Base-by-base conservation (phyloP, 2,113 vertebrate species). In the Antigone vipio region DNA sequence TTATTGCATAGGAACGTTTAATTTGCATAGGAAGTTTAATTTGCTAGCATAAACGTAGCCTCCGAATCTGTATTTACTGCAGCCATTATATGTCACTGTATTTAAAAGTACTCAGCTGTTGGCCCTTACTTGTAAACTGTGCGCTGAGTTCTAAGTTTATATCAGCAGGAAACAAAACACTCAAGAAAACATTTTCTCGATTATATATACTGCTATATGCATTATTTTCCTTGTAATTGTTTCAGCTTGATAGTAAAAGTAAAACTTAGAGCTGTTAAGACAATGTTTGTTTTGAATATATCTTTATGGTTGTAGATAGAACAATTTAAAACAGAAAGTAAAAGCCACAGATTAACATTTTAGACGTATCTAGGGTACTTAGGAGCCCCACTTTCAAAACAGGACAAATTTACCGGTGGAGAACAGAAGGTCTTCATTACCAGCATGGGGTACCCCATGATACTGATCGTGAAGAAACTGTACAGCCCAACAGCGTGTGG, bases 51-150 rank as follows among this genome's bases (percentile, higher is more conserved):
- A 93, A 95, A 84, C 3, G 6, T 38, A 94, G 66, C 58, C 75
- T 93, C 78, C 5, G 7, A 85, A 93, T 83, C n/a, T 85, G 35
- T 92, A 84, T 90, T 94, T 95, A 96, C 82, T 67, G 71, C 84
- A 87, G 63, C 47, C 64, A 45, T 91, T 97, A 73, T 26, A 58
- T 63, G 72, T 53, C 78, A 45, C 53, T 79, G 67, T 95, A 92
- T 92, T 95, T 96, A 93, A 97, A 91, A 93, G 71, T 52, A 95
- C 64, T 85, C 29, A 17, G 77, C 62, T 77, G 50, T 68, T 71
- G 80, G 49, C 42, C 59, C 45, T 92, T 38, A 47, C 66, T 90
- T 91, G 80, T 59, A 88, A 91, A 66, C 24, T 73, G 44, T 58
- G 47, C 3, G 5, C 24, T 23, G 78, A 82, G 52, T 91, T 85